These are phyloP conservation scores for Nasonovia ribisnigri DNA, from an alignment of 2,888 invertebrate species.

Conservation along the genomic window DNA sequence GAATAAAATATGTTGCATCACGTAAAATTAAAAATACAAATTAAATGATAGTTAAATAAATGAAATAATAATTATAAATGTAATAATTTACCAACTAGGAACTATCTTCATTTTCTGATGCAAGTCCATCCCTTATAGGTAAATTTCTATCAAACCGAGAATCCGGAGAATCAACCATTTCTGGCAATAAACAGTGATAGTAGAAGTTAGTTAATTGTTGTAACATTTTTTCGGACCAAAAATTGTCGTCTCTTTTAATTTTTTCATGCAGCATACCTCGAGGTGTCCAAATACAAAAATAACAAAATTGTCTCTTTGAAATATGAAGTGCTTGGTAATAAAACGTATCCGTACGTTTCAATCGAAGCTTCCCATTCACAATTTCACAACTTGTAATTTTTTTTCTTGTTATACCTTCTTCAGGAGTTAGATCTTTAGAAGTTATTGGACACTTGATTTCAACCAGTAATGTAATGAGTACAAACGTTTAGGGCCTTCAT, in stretches of 20 bases:
- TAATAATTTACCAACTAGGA: no score
- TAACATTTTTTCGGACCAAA: constrained; percentile 66
- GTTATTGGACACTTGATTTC: not conserved
- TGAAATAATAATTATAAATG: no score
- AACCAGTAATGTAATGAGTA: not conserved
- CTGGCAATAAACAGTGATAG: constrained; percentile 65
- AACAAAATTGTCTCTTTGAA: not conserved
- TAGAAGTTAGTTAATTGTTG: constrained; percentile 59
- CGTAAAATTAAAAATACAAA: no score
- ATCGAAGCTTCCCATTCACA: not conserved
- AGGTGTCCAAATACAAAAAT: constrained; percentile 60
- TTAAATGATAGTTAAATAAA: no score
- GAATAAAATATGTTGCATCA: no score
- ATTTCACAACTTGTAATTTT: constrained; percentile 11
- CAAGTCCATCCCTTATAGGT: constrained; percentile 3
- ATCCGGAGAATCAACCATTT: no score
- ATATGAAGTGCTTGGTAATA: constrained; percentile 24
- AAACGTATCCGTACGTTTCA: not conserved
- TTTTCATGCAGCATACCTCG: constrained; percentile 54
- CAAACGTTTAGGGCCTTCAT: no score
- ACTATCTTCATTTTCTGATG: no score
- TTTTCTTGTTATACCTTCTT: not conserved
- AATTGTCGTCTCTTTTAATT: constrained; percentile 65
- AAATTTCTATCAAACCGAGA: not conserved
- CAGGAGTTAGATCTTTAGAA: not conserved